A percentile compares a stretch with the other conserved stretches of the same genome.
Conservation (phyloP, 2,888 invertebrate genomes). For the Colletes collaris region DNA sequence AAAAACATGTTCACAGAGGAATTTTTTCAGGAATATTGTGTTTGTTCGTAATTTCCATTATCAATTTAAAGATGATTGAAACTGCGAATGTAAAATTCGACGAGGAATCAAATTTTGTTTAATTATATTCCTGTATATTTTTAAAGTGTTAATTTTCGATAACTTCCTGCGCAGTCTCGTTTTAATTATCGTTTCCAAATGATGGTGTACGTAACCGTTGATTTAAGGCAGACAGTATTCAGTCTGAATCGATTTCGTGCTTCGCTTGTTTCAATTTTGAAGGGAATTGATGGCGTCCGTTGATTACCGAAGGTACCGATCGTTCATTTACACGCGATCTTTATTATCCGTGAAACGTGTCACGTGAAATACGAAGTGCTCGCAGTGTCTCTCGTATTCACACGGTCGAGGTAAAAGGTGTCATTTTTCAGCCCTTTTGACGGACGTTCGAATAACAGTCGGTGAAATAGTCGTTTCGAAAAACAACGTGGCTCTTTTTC, state of each 20-base stretch:
- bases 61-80: too few species aligned
- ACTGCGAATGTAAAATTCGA: too few species aligned
- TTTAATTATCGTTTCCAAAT: not conserved
- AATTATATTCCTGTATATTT: too few species aligned
- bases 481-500: slow-evolving; percentile 1
- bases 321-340: not conserved
- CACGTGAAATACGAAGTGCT: slow-evolving; percentile 5
- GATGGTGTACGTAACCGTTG: not conserved
- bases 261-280: not conserved
- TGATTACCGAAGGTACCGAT: not conserved
- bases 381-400: not conserved
- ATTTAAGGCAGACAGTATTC: not conserved
- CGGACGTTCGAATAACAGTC: slow-evolving; percentile 24
- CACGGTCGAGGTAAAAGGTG: not conserved
- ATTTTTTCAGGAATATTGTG: too few species aligned
- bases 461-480: slow-evolving; percentile 7
- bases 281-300: slow-evolving; percentile 1
- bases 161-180: not conserved
- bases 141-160: too few species aligned
- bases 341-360: not conserved
- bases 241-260: not conserved
- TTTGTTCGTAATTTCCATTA: too few species aligned
- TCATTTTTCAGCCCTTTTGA: slow-evolving; percentile 13
- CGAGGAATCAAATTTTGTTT: too few species aligned
- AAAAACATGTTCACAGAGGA: too few species aligned